Evolutionary conservation across 1,140 invertebrate species (phyloP), one percentile per base, ranked within the genome.

Genomic region (Leguminivora glycinivorella): DNA sequence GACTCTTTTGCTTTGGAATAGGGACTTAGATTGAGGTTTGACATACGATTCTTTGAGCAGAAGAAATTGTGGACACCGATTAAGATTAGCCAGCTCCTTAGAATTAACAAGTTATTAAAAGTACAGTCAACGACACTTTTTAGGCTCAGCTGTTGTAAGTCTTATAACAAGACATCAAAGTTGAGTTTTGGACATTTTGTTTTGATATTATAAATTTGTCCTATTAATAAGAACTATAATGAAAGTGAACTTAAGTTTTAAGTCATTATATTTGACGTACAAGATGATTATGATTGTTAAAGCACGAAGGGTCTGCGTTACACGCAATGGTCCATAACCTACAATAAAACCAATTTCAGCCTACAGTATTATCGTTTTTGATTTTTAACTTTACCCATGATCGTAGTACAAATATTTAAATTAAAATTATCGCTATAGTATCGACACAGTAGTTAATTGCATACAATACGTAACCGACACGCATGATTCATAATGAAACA

Each of bases 31-130:
- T 10, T 9, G 19, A 52, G 22, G 47, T 52, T 1, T 22, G n/a
- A n/a, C 40, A 17, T 43, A 43, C 40, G 5, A n/a, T n/a, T 52
- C 3, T 52, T 17, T 17, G n/a, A 52, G n/a, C 22, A 19, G 19
- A 52, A 19, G 6, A 10, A 17, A 52, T 47, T 47, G n/a, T 47
- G 34, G 34, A 4, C 43, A 17, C n/a, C n/a, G 43, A 47, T 52
- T 22, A 52, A 52, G 19, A 52, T 52, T 52, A 52, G 19, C 17
- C 19, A 52, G 19, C 47, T 52, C 47, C 47, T 52, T 52, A 22
- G 17, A 52, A 52, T 52, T 52, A 52, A 52, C 47, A n/a, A 12
- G 10, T 43, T 43, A 43, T 43, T 43, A 43, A 43, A 43, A 43
- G 0, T n/a, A 43, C 40, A 43, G 17, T 43, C 4, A 4, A 10